Conservation (phyloP, 2,888 invertebrate genomes). For the Penaeus monodon region DNA sequence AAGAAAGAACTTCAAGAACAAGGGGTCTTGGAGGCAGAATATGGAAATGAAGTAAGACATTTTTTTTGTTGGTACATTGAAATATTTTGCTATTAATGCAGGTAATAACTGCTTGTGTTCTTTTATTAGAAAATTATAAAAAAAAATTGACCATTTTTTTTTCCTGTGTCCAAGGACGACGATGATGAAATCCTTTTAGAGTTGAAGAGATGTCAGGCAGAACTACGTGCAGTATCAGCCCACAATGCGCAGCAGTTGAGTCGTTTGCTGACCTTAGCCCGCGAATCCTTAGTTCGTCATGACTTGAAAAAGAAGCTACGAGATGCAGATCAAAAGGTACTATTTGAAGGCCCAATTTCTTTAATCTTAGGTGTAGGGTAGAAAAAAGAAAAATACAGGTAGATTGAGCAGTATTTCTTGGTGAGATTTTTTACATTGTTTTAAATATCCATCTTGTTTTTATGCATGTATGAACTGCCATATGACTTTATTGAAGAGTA, state of each 20-base stretch:
- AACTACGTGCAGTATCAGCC: slow-evolving; percentile 67
- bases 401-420: too few relatives aligned
- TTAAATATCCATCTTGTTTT: too few relatives aligned
- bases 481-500: too few relatives aligned
- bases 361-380: not conserved
- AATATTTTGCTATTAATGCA: too few relatives aligned
- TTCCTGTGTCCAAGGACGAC: slow-evolving; percentile 46
- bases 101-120: too few relatives aligned
- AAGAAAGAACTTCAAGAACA: slow-evolving; percentile 63
- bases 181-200: slow-evolving; percentile 64
- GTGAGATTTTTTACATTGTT: too few relatives aligned
- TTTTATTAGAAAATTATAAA: too few relatives aligned
- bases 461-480: too few relatives aligned
- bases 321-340: slow-evolving; percentile 63
- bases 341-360: not conserved
- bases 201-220: slow-evolving; percentile 63
- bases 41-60: slow-evolving; percentile 53
- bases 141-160: not conserved
- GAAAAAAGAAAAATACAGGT: too few relatives aligned
- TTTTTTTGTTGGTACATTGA: not conserved
- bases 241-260: slow-evolving; percentile 84
- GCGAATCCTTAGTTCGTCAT: slow-evolving; percentile 84
- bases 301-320: slow-evolving; percentile 82
- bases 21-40: slow-evolving; percentile 63
- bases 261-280: slow-evolving; percentile 78